These are phyloP conservation scores for Clostera curtula DNA, from an alignment of 2,888 invertebrate species.

Conservation along the genomic window DNA sequence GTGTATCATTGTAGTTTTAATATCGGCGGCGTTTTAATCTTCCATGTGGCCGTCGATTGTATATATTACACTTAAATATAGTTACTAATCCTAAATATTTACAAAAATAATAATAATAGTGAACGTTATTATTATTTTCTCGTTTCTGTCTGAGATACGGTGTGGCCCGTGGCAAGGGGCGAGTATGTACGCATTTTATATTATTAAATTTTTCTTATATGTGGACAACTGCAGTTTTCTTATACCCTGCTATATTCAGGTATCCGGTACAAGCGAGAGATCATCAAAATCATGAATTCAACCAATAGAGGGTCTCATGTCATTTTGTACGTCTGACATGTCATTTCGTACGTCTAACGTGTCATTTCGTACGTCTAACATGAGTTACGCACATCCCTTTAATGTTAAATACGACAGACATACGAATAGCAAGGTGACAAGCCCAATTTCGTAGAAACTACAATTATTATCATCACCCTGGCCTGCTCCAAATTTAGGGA, in stretches of 20 bases:
- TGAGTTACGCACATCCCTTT: too few relatives aligned
- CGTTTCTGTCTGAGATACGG: conserved; percentile 30
- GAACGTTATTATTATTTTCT: conserved; percentile 23
- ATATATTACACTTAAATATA: conserved; percentile 37
- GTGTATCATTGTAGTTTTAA: background rate
- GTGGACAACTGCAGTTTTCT: conserved; percentile 39
- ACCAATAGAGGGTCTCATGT: too few relatives aligned
- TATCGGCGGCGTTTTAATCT: conserved; percentile 19
- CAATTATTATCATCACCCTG: too few relatives aligned
- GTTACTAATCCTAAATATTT: conserved; percentile 40
- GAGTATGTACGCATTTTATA: conserved; percentile 60
- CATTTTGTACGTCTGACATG: too few relatives aligned
- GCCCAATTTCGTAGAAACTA: too few relatives aligned
- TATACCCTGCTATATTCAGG: conserved; percentile 12
- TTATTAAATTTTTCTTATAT: conserved; percentile 71
- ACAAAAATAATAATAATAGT: conserved; percentile 27
- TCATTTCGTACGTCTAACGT: too few relatives aligned
- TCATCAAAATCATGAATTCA: too few relatives aligned
- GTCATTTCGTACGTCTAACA: too few relatives aligned
- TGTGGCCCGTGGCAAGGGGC: conserved; percentile 24
- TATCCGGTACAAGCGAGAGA: too few relatives aligned
- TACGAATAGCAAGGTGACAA: too few relatives aligned
- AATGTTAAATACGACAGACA: too few relatives aligned
- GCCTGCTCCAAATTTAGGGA: too few relatives aligned
- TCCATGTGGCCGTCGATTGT: conserved; percentile 26